Conservation (phyloP, 2,113 vertebrate species). For the Oostethus manadensis region DNA sequence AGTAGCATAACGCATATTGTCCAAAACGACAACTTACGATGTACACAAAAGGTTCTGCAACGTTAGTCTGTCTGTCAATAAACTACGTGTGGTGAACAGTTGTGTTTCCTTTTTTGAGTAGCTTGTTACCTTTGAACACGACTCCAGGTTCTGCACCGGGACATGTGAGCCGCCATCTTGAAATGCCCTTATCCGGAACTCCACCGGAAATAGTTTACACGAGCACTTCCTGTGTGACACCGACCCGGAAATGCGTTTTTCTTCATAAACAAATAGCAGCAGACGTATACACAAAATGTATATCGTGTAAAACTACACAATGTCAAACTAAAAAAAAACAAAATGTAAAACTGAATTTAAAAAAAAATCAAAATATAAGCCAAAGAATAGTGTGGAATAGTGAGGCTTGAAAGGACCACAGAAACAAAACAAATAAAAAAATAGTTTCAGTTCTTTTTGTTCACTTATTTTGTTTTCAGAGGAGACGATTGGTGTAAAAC, state of each 20-base stretch:
- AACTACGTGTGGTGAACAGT: rapidly evolving
- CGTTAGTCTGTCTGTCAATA: not conserved
- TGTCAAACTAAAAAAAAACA: too few relatives aligned
- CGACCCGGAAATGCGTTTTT: not conserved
- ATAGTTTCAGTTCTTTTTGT: too few relatives aligned
- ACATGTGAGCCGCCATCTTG: slow-evolving; percentile 82
- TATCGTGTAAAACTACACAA: too few relatives aligned
- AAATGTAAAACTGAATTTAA: too few relatives aligned
- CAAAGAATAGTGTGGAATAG: too few relatives aligned
- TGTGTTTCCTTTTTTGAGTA: not conserved
- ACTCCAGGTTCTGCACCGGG: slow-evolving; percentile 68
- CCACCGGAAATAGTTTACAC: slow-evolving; percentile 34
- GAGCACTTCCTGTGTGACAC: slow-evolving; percentile 35
- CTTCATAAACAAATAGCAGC: not conserved
- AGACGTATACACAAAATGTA: not conserved
- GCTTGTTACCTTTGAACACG: slow-evolving; percentile 71
- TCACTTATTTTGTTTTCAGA: too few relatives aligned
- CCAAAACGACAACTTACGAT: not conserved
- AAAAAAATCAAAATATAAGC: too few relatives aligned
- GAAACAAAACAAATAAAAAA: too few relatives aligned
- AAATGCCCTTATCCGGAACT: slow-evolving; percentile 20
- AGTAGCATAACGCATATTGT: not conserved
- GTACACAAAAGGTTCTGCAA: not conserved
- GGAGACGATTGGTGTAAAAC: too few relatives aligned
- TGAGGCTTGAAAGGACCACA: too few relatives aligned